Conservation (phyloP, 2,797 vertebrate genomes). For the Dicrostonyx torquatus region DNA sequence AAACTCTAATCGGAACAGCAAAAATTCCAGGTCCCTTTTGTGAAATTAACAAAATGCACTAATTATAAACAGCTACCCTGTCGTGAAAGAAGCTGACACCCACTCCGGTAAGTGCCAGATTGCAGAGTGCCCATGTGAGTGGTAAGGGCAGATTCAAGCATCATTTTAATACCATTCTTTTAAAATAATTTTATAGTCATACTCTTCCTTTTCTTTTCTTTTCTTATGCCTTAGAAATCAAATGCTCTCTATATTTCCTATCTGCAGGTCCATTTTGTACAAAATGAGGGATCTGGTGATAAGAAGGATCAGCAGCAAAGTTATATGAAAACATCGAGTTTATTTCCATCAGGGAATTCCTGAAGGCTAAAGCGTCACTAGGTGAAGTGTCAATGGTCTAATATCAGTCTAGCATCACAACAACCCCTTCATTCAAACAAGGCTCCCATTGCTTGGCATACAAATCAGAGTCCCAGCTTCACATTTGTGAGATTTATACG, state of each 20-base stretch:
- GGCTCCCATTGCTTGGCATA: conserved; percentile 74
- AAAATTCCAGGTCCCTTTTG: not conserved
- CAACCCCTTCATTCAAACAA: conserved; percentile 80
- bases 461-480: conserved; percentile 78
- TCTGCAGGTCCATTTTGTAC: not conserved
- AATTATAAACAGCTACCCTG: not conserved
- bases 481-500: conserved; percentile 86
- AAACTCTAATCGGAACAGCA: not conserved
- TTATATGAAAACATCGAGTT: conserved; percentile 68
- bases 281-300: conserved; percentile 48
- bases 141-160: not conserved
- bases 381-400: conserved; percentile 82
- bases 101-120: not conserved
- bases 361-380: conserved; percentile 71
- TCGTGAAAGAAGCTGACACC: not conserved
- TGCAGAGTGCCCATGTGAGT: fast-evolving
- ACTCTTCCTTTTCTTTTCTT: not conserved
- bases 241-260: not conserved
- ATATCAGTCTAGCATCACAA: conserved; percentile 72
- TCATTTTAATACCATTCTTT: not conserved
- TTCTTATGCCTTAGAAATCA: not conserved
- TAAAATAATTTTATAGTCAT: conserved; percentile 5
- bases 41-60: not conserved
- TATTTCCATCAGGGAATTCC: conserved; percentile 73
- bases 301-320: conserved; percentile 69